Evolutionary conservation across 2,113 vertebrate genomes (phyloP).

Genomic region (Epinephelus cyanopodus): DNA sequence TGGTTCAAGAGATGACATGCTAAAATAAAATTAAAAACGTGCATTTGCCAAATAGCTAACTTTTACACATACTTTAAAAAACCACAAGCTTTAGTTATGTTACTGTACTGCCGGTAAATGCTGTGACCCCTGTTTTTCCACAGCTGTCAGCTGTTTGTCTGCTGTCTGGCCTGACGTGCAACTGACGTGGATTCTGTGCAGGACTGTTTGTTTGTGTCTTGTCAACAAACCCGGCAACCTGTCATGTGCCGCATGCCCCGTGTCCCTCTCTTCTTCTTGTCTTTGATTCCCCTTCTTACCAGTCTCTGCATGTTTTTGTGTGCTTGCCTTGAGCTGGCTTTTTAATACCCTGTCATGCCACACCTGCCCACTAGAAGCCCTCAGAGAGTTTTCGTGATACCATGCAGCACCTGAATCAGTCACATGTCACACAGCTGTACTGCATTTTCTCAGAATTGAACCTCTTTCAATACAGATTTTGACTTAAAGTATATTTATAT

Average conservation of each 20-base stretch:
- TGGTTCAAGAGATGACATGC: background rate
- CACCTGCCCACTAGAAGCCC: slow-evolving; percentile 48
- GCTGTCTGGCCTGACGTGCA: slow-evolving; percentile 39
- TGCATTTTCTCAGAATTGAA: background rate
- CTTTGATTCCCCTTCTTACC: background rate
- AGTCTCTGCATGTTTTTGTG: background rate
- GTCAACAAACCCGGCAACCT: slow-evolving; percentile 51
- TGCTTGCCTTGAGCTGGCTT: background rate
- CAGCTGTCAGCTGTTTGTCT: slow-evolving; percentile 42
- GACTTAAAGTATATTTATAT: too few species aligned
- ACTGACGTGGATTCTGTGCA: slow-evolving; percentile 38
- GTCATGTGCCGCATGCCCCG: background rate
- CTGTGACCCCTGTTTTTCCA: slow-evolving; percentile 48
- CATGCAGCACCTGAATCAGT: background rate
- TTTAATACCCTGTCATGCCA: slow-evolving; percentile 26
- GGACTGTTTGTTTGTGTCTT: slow-evolving; percentile 56
- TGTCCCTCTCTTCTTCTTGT: slow-evolving; percentile 7
- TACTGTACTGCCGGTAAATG: background rate
- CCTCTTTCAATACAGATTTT: background rate
- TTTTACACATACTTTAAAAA: background rate
- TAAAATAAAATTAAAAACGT: background rate
- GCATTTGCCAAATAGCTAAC: too few species aligned
- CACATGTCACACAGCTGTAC: background rate
- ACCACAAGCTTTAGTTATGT: background rate
- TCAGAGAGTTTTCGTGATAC: slow-evolving; percentile 28